Conservation (phyloP, 2,888 invertebrate species). For the Onchidella celtica region DNA sequence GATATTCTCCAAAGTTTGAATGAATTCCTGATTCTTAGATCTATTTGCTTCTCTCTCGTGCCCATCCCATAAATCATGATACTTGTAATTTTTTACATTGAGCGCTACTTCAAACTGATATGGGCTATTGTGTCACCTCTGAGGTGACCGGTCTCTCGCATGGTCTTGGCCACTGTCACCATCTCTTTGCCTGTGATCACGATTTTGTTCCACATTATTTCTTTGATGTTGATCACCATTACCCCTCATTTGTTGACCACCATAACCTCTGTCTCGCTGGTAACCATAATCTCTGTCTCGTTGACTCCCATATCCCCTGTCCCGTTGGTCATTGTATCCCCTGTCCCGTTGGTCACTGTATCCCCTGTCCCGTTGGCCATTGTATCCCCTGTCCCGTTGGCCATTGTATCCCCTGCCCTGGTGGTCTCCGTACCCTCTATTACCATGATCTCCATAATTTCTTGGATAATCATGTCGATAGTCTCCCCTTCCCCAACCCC, state of each 20-base stretch:
- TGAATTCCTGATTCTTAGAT: no score
- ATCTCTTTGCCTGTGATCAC: no score
- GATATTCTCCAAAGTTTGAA: no score
- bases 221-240: background rate
- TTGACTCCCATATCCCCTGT: background rate
- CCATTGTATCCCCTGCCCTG: background rate
- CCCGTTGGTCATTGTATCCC: background rate
- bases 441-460: conserved; percentile 14
- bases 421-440: background rate
- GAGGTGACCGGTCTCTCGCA: conserved; percentile 2
- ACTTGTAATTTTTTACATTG: no score
- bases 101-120: no score
- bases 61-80: no score
- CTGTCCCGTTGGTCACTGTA: background rate
- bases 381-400: background rate
- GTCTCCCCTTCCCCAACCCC: conserved; percentile 4
- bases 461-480: background rate
- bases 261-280: background rate
- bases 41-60: no score
- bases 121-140: background rate
- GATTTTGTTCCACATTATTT: background rate
- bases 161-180: background rate
- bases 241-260: background rate
- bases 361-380: background rate
- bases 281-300: background rate